Evolutionary conservation across 1,140 invertebrate genomes (phyloP).

Genomic region (Drosophila setifemur): DNA sequence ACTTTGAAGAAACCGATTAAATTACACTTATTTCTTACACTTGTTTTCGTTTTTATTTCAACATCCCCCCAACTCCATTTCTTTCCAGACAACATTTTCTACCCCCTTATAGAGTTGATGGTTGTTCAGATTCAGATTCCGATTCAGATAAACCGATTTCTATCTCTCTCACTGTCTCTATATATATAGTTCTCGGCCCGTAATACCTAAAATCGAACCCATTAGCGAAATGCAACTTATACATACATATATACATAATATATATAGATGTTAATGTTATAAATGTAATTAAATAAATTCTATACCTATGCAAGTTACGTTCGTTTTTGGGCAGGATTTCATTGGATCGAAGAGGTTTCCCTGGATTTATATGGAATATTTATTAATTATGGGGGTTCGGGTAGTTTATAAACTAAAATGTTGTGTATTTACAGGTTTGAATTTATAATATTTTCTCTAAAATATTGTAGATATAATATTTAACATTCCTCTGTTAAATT

Average conservation of each 20-base stretch:
- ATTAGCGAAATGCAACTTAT: conserved; percentile 73
- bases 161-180: conserved; percentile 35
- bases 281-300: conserved; percentile 79
- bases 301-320: conserved; percentile 61
- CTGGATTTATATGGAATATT: too few species aligned
- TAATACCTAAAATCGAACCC: conserved; percentile 30
- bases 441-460: too few species aligned
- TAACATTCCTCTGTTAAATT: too few species aligned
- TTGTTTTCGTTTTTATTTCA: conserved; percentile 31
- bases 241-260: conserved; percentile 72
- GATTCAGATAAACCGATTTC: conserved; percentile 21
- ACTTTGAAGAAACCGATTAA: conserved; percentile 74
- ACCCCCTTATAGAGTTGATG: conserved; percentile 24
- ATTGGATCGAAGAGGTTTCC: too few species aligned
- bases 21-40: conserved; percentile 73
- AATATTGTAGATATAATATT: too few species aligned
- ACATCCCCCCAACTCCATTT: background rate
- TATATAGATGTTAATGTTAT: conserved; percentile 81
- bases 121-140: too few species aligned
- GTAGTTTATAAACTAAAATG: too few species aligned
- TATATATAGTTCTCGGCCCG: conserved; percentile 24
- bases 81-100: background rate
- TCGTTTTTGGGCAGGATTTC: background rate
- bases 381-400: too few species aligned
- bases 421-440: too few species aligned